Percentiles rank a stretch among this genome's conserved stretches.
phyloP scores from a whole-genome alignment of 2,797 vertebrate genomes.

The Echiichthys vipera region DNA sequence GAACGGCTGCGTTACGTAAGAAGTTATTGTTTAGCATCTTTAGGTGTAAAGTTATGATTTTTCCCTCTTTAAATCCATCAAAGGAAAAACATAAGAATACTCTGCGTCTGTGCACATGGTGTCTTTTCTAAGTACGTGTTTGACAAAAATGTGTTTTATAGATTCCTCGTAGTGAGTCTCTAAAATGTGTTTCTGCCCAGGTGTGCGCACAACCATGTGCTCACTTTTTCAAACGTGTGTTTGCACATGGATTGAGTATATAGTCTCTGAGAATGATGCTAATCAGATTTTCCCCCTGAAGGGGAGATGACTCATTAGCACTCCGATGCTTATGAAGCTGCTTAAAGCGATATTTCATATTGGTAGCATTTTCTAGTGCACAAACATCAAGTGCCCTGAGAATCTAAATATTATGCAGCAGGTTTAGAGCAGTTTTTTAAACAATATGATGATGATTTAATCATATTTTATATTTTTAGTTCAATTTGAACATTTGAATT shows the following conservation, averaged over 20 bases:
- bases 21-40: constrained; percentile 2
- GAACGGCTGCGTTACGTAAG: constrained; percentile 32
- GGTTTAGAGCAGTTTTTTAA: constrained; percentile 5
- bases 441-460: too few relatives aligned
- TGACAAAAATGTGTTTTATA: constrained; percentile 7
- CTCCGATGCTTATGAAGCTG: constrained; percentile 50
- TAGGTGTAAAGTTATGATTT: constrained; percentile 25
- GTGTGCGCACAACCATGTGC: constrained; percentile 28
- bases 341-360: constrained; percentile 56
- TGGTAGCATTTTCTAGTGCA: constrained; percentile 24
- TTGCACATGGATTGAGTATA: constrained; percentile 47
- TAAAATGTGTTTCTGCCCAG: constrained; percentile 15
- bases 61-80: constrained; percentile 1
- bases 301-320: constrained; percentile 70
- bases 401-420: background rate
- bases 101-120: background rate
- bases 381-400: background rate
- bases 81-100: background rate
- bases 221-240: constrained; percentile 41
- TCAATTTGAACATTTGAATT: background rate
- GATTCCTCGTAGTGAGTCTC: constrained; percentile 6
- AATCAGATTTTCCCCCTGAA: constrained; percentile 65
- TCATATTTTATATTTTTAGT: background rate
- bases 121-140: constrained; percentile 13
- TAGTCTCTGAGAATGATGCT: constrained; percentile 58